phyloP scores from a whole-genome alignment of 92 coral and sea anemone genomes.

The Micromussa lordhowensis region DNA sequence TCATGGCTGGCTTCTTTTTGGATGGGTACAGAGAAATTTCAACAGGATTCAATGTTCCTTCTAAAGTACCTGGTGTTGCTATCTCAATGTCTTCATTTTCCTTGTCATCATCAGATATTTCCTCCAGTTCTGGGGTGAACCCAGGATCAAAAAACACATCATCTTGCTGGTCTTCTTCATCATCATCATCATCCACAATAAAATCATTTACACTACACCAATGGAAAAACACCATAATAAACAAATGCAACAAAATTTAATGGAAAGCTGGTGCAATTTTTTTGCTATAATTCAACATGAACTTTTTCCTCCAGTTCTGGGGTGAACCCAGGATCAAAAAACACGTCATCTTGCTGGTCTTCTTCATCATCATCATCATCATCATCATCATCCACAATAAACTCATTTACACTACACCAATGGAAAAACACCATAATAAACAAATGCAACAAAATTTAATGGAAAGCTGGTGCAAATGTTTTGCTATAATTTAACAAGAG shows the following conservation, averaged over 20 bases:
- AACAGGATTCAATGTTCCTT: background rate
- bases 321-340: slow-evolving; percentile 31
- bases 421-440: background rate
- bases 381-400: slow-evolving; percentile 69
- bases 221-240: background rate
- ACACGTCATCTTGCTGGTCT: slow-evolving; percentile 69
- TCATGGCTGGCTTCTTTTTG: no score
- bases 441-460: no score
- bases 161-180: slow-evolving; percentile 65
- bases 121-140: slow-evolving; percentile 39
- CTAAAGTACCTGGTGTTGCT: slow-evolving; percentile 24
- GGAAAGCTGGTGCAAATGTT: no score
- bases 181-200: slow-evolving; percentile 66
- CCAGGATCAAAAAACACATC: slow-evolving; percentile 63
- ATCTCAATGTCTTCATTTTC: slow-evolving; percentile 33
- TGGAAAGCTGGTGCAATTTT: no score
- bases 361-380: slow-evolving; percentile 49
- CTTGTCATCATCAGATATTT: slow-evolving; percentile 43
- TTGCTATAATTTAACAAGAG: no score
- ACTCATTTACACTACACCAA: slow-evolving; percentile 35
- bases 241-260: no score
- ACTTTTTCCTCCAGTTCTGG: slow-evolving; percentile 40
- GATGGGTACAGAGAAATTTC: no score
- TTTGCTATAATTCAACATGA: no score
- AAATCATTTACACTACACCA: slow-evolving; percentile 43